These are phyloP conservation scores for Carettochelys insculpta DNA, from an alignment of 2,113 vertebrate species.

Conservation along the genomic window DNA sequence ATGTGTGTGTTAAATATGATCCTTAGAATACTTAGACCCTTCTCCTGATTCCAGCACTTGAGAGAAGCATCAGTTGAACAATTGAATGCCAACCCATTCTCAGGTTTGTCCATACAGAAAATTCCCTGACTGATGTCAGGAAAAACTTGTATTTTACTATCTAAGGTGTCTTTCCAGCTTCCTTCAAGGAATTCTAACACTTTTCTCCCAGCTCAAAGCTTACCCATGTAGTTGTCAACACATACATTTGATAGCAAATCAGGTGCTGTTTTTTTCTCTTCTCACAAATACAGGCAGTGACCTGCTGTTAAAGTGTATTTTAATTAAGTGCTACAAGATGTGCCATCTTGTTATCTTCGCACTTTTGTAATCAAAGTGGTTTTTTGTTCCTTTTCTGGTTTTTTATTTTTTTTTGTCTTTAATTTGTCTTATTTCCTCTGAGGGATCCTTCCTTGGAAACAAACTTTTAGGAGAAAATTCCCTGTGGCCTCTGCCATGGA, in stretches of 20 bases:
- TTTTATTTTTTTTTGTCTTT: background rate
- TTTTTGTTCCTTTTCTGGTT: too few relatives aligned
- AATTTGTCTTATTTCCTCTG: background rate
- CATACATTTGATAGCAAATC: constrained; percentile 6
- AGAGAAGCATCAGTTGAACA: background rate
- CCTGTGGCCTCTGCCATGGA: background rate
- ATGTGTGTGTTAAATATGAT: background rate
- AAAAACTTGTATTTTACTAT: background rate
- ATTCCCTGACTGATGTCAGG: background rate
- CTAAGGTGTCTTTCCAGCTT: background rate
- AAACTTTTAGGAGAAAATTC: background rate
- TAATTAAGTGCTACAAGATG: constrained; percentile 2
- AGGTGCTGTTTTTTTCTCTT: constrained; percentile 12
- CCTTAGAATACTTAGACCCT: background rate
- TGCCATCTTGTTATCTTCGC: background rate
- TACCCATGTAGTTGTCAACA: background rate
- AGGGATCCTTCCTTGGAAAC: background rate
- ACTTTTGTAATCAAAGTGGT: background rate
- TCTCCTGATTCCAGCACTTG: background rate
- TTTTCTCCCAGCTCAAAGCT: background rate
- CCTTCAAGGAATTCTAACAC: background rate
- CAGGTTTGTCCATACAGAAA: background rate
- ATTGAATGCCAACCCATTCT: background rate
- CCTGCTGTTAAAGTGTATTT: constrained; percentile 34
- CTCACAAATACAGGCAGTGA: background rate